Evolutionary conservation across 92 coral and sea anemone genomes (phyloP).

Genomic region (Epizoanthus fatuus): DNA sequence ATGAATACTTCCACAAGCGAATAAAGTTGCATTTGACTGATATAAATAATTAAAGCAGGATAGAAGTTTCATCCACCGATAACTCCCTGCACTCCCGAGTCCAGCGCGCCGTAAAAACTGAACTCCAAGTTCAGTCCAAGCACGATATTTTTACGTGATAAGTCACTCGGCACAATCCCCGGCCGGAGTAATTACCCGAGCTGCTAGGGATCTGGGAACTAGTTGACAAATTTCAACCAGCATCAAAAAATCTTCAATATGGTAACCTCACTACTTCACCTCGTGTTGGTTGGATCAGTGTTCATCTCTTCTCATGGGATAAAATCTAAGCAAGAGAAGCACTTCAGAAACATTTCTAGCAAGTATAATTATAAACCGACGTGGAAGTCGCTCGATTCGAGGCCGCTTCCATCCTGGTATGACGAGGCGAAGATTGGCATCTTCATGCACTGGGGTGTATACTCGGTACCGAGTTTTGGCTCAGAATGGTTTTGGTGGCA

Average conservation of each 20-base stretch:
- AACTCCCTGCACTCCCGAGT: no score
- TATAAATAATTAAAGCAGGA: no score
- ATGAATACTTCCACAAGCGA: no score
- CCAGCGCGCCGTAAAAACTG: no score
- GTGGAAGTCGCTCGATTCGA: conserved; percentile 63
- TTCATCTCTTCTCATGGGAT: not conserved
- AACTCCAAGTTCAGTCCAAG: no score
- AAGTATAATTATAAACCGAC: conserved; percentile 51
- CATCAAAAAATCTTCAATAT: not conserved
- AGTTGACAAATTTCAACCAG: no score
- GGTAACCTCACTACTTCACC: not conserved
- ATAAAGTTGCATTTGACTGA: no score
- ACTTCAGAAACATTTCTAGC: not conserved
- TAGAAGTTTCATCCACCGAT: no score
- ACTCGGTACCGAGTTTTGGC: conserved; percentile 57
- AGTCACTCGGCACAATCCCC: no score
- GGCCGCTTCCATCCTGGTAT: conserved; percentile 64
- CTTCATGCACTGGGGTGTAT: conserved; percentile 72
- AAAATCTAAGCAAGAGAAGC: not conserved
- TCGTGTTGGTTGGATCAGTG: not conserved
- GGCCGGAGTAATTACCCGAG: no score
- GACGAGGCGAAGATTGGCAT: conserved; percentile 66
- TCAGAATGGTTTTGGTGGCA: conserved; percentile 67
- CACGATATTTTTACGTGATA: no score
- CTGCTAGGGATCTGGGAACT: no score